Base-by-base conservation (phyloP, 2,888 invertebrate species). In the Sisyra terminalis region DNA sequence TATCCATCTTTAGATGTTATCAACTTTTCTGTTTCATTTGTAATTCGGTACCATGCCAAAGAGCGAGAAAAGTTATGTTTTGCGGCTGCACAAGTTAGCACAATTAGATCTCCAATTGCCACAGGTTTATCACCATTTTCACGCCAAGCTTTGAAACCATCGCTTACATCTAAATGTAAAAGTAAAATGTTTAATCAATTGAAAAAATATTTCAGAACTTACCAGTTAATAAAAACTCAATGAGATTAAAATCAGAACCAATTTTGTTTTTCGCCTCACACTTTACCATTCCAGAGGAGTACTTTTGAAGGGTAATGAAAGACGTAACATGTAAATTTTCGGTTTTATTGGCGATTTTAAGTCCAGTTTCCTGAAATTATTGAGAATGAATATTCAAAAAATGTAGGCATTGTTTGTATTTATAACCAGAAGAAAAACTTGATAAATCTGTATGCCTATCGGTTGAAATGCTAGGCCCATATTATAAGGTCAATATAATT, bases 31-130 rank as follows among this genome's bases (percentile, higher is more conserved):
- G 10, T 13, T 13, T 44, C 16, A 11, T 36, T 39, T 14, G 14
- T 29, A 30, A 24, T 29, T 32, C 32, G 50, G 31, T 53, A 58
- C 79, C 78, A 79, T 11, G 55, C 49, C 2, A 77, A 54, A 9
- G 63, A 51, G 3, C 61, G 54, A 0, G 67, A 62, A 48, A 66
- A 72, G 46, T 69, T 65, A 47, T 68, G 66, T 13, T 66, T 60
- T 1, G 74, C 66, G 1, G 71, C 73, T 2, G 68, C 71, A 54
- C 81, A 81, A 4, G 59, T 65, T 5, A 78, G 49, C 11, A 56
- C 58, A 1, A 77, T 52, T 43, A 66, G 52, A 47, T 79, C 77
- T 1, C 70, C 72, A 24, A 64, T 61, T 2, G 68, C 49, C 35
- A 46, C 48, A 10, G 49, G 51, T 13, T 47, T 48, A 1, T 56